A percentile compares a stretch with the other conserved stretches of the same genome.
phyloP scores from a whole-genome alignment of 2,888 invertebrate genomes.

The Octonoba sinensis region DNA sequence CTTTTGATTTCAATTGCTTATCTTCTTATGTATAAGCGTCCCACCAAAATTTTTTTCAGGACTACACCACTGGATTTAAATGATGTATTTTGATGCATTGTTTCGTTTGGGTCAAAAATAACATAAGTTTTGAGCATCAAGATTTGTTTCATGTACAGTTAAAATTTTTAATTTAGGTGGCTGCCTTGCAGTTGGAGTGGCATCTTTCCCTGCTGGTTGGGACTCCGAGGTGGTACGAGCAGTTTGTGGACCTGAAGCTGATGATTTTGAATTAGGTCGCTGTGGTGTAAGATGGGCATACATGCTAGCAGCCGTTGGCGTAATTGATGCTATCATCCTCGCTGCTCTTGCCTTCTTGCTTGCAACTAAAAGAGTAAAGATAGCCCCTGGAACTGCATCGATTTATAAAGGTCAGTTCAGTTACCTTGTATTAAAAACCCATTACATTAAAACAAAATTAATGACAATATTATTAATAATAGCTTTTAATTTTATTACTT shows the following conservation, averaged over 20 bases:
- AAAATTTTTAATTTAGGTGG: slow-evolving; percentile 77
- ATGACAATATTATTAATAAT: no score
- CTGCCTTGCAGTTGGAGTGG: slow-evolving; percentile 88
- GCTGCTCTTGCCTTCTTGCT: slow-evolving; percentile 94
- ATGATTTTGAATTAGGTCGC: slow-evolving; percentile 82
- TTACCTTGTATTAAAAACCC: not conserved
- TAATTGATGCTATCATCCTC: slow-evolving; percentile 84
- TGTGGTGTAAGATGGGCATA: slow-evolving; percentile 95
- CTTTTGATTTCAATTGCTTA: no score
- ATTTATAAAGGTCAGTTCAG: slow-evolving; percentile 62
- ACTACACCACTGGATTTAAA: no score
- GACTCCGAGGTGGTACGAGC: slow-evolving; percentile 84
- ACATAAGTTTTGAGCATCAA: no score
- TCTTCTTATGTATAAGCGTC: no score
- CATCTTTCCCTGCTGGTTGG: slow-evolving; percentile 93
- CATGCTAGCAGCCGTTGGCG: slow-evolving; percentile 90
- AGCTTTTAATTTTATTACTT: no score
- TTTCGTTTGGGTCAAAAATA: no score
- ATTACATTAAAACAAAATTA: no score
- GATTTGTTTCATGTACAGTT: no score
- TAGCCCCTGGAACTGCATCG: slow-evolving; percentile 70
- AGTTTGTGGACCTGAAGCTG: slow-evolving; percentile 84
- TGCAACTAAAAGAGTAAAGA: slow-evolving; percentile 87
- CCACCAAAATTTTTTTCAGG: no score
- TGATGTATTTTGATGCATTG: no score